phyloP scores from a whole-genome alignment of 2,888 invertebrate genomes.

The Pyrrhia umbra region DNA sequence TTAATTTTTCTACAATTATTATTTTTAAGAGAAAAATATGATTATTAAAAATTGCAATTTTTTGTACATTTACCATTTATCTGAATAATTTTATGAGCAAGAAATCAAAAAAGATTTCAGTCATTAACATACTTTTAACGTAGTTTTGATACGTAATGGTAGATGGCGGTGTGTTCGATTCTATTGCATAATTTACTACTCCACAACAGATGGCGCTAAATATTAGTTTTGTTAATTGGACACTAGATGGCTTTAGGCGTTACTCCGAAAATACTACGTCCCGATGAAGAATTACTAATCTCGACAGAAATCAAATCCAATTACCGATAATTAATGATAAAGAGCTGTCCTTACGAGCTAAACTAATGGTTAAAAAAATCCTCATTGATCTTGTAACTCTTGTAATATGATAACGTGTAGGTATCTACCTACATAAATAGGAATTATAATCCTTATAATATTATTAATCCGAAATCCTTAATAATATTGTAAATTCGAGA shows the following conservation, averaged over 20 bases:
- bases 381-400: too few species aligned
- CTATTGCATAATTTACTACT: constrained; percentile 48
- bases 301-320: neutral
- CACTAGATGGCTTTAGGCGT: constrained; percentile 52
- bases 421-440: too few species aligned
- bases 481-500: too few species aligned
- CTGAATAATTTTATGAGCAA: neutral
- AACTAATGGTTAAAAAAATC: too few species aligned
- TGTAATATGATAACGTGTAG: too few species aligned
- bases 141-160: neutral
- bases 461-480: too few species aligned
- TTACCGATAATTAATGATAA: neutral
- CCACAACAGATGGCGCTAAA: constrained; percentile 60
- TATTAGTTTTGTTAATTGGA: neutral
- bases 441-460: too few species aligned
- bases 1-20: too few species aligned
- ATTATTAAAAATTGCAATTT: too few species aligned
- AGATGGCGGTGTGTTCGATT: constrained; percentile 11
- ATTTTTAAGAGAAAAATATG: too few species aligned
- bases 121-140: neutral
- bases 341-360: neutral
- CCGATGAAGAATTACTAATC: too few species aligned
- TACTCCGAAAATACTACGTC: neutral
- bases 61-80: too few species aligned
- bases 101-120: neutral